Evolutionary conservation across 1,140 invertebrate species (phyloP).

Genomic region (Meteorus sp.): DNA sequence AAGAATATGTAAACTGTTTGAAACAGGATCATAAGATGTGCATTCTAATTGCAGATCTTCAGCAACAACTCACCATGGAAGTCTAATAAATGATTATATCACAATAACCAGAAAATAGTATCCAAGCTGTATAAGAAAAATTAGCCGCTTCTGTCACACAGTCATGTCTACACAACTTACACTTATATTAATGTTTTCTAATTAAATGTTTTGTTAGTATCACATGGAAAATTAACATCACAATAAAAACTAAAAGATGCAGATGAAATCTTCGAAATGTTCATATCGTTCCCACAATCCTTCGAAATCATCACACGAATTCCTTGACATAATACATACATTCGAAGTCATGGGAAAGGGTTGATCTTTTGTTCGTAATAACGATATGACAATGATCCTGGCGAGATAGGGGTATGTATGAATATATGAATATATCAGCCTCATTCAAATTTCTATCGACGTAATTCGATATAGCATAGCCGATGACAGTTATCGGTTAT

Average conservation of each 20-base stretch:
- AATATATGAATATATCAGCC: too few species aligned
- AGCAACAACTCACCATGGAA: constrained; percentile 46
- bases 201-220: constrained; percentile 56
- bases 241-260: constrained; percentile 47
- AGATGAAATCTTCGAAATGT: too few species aligned
- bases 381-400: too few species aligned
- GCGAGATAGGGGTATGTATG: too few species aligned
- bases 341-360: too few species aligned
- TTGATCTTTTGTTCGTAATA: too few species aligned
- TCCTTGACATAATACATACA: too few species aligned
- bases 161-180: constrained; percentile 33
- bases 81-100: constrained; percentile 52
- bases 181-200: constrained; percentile 46
- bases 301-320: too few species aligned
- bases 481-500: too few species aligned
- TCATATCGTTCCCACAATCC: too few species aligned
- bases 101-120: constrained; percentile 41
- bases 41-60: constrained; percentile 44
- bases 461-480: too few species aligned
- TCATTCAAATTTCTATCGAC: too few species aligned
- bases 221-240: constrained; percentile 48
- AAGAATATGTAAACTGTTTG: constrained; percentile 40
- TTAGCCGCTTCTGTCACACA: constrained; percentile 30
- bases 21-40: constrained; percentile 29
- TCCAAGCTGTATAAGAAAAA: constrained; percentile 30